These are phyloP conservation scores for Oreochromis niloticus DNA, from an alignment of 2,113 vertebrate species.

Conservation along the genomic window DNA sequence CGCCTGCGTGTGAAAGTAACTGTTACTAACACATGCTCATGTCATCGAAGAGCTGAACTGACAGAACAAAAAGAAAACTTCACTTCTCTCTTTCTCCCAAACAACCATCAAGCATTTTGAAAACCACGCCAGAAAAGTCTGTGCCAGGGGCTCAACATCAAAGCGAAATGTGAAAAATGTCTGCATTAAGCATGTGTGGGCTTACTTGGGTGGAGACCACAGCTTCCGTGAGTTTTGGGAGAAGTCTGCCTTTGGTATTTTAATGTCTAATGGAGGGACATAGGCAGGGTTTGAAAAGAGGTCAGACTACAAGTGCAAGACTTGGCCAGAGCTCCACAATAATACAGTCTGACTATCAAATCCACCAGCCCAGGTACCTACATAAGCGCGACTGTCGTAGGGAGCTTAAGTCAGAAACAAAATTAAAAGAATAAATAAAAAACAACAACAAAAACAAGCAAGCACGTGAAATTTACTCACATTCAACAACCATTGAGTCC, in stretches of 20 bases:
- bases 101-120: slow-evolving; percentile 42
- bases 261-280: slow-evolving; percentile 31
- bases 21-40: background rate
- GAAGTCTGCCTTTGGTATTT: slow-evolving; percentile 54
- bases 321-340: background rate
- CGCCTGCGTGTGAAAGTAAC: background rate
- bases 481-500: background rate
- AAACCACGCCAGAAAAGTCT: background rate
- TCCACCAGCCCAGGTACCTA: background rate
- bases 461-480: background rate
- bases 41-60: background rate
- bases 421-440: background rate
- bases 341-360: slow-evolving; percentile 2
- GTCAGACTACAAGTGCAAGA: background rate
- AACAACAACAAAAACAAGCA: background rate
- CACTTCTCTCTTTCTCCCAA: background rate
- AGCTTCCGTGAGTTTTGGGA: slow-evolving; percentile 49
- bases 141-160: slow-evolving; percentile 30
- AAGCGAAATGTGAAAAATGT: slow-evolving; percentile 25
- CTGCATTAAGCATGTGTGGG: slow-evolving; percentile 1
- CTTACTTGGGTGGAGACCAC: slow-evolving; percentile 37
- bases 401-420: background rate
- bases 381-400: background rate
- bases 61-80: background rate
- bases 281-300: slow-evolving; percentile 11